A percentile compares a stretch with the other conserved stretches of the same genome.
Conservation (phyloP, 2,888 invertebrate genomes). For the Amphiduros pacificus region DNA sequence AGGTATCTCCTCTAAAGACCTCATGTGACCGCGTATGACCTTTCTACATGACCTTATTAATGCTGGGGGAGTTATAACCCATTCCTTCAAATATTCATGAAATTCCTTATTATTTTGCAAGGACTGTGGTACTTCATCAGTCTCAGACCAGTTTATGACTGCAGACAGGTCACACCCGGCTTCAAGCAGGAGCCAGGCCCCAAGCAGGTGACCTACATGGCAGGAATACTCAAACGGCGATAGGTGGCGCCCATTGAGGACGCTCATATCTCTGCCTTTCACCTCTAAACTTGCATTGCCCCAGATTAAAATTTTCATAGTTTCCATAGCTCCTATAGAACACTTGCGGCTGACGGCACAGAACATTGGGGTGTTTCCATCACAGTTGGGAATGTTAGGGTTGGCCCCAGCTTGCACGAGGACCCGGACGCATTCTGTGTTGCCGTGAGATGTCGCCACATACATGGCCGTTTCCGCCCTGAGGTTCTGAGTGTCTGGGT, state of each 20-base stretch:
- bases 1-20: not conserved
- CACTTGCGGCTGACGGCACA: constrained; percentile 7
- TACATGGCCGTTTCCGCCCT: constrained; percentile 49
- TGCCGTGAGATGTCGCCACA: constrained; percentile 45
- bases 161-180: constrained; percentile 1
- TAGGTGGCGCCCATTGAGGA: not conserved
- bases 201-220: not conserved
- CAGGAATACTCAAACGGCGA: constrained; percentile 6
- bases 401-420: constrained; percentile 51
- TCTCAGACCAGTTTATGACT: not conserved
- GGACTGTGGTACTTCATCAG: not conserved
- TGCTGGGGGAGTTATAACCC: not conserved
- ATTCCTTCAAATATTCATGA: not conserved
- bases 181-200: not conserved
- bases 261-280: constrained; percentile 6
- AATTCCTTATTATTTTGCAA: not conserved
- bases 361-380: constrained; percentile 21
- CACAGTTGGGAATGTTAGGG: constrained; percentile 38
- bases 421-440: constrained; percentile 37
- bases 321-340: constrained; percentile 1
- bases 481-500: not conserved
- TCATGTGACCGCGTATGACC: constrained; percentile 1
- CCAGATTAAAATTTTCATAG: not conserved
- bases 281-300: constrained; percentile 4
- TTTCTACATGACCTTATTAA: not conserved